These are phyloP conservation scores for Saimiri boliviensis DNA, from an alignment of 2,113 vertebrate genomes.

Conservation along the genomic window DNA sequence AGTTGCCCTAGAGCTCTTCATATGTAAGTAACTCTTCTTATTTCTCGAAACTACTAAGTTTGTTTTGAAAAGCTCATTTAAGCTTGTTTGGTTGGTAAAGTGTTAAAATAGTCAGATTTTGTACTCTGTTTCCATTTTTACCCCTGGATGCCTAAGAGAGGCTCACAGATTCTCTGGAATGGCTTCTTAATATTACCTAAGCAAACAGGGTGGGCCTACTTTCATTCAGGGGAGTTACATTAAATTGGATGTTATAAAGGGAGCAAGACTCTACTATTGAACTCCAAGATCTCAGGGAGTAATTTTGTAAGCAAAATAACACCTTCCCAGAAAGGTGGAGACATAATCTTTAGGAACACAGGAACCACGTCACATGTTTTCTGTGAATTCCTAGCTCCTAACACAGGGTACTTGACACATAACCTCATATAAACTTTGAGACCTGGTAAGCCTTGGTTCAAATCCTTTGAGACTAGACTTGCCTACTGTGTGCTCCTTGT, in stretches of 20 bases:
- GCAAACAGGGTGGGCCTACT: neutral
- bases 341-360: neutral
- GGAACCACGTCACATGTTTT: neutral
- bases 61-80: conserved; percentile 5
- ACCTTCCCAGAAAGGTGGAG: neutral
- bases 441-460: neutral
- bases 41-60: neutral
- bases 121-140: neutral
- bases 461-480: neutral
- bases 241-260: neutral
- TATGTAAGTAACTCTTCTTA: neutral
- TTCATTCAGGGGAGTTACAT: neutral
- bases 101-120: neutral
- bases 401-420: neutral
- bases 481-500: neutral
- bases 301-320: too few species aligned
- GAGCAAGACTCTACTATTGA: neutral
- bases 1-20: neutral
- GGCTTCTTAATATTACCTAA: neutral
- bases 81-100: neutral
- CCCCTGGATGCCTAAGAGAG: neutral
- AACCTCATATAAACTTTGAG: neutral
- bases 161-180: neutral
- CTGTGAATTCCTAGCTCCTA: neutral
- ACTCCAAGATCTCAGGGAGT: neutral